A percentile compares a stretch with the other conserved stretches of the same genome.
phyloP scores from a whole-genome alignment of 1,140 invertebrate genomes.

The Drosophila nasuta region DNA sequence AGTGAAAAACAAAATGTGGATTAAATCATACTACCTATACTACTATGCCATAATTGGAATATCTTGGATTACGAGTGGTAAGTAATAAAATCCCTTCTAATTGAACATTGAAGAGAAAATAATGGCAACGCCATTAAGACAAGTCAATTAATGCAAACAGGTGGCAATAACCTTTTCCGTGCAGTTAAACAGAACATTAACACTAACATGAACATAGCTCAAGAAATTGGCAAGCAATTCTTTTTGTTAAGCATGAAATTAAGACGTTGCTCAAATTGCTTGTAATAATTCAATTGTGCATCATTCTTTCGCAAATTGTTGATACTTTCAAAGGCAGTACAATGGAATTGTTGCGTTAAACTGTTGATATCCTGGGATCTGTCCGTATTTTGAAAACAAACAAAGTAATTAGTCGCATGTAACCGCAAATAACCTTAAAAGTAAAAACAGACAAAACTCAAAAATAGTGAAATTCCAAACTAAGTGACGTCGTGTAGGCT shows the following conservation, averaged over 20 bases:
- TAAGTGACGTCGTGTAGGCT: conserved; percentile 43
- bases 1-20: conserved; percentile 61
- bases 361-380: conserved; percentile 18
- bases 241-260: background rate
- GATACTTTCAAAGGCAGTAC: too few species aligned
- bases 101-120: background rate
- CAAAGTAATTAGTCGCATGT: conserved; percentile 76
- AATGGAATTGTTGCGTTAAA: conserved; percentile 2
- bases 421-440: conserved; percentile 43
- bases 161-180: conserved; percentile 4
- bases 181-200: background rate
- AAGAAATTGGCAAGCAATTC: background rate
- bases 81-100: conserved; percentile 23
- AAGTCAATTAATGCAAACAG: conserved; percentile 3
- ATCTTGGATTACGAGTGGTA: conserved; percentile 51
- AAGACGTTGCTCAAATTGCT: background rate
- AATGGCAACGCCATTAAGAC: background rate
- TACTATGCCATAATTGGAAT: conserved; percentile 42
- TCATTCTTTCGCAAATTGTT: too few species aligned
- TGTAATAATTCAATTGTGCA: background rate
- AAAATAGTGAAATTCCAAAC: conserved; percentile 77
- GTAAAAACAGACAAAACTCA: conserved; percentile 53
- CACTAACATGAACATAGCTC: background rate
- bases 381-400: conserved; percentile 63
- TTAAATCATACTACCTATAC: conserved; percentile 46